Evolutionary conservation across 2,888 invertebrate species (phyloP), one percentile per base, ranked within the genome.

Genomic region (Cyrtodaria siliqua): DNA sequence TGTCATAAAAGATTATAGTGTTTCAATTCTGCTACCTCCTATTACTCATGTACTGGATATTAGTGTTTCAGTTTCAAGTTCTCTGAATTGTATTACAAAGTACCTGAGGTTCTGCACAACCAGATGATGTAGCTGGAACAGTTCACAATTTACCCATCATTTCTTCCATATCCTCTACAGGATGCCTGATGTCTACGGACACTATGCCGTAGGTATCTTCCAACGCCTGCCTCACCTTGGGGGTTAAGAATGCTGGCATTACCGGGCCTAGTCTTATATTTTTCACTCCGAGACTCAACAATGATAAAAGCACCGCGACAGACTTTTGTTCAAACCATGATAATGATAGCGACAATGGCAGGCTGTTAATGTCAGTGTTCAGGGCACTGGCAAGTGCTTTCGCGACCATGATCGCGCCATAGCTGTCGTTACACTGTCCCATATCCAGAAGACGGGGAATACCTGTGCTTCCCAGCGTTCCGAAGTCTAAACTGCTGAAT

Each of bases 311-410:
- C 1, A 88, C 88, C 18, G 87, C 87, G 4, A 87, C 86, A 6
- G 87, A 86, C 67, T 87, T 87, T 75, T 87, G 87, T 42, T 88
- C 88, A 68, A 87, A 87, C 87, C 88, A 88, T 0, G 85, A 83
- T 47, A 88, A 57, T 0, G 79, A 79, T 8, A 87, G 67, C 0
- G 87, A 86, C 23, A 88, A 56, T 3, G 88, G 88, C 14, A 88
- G 70, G 42, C 79, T 83, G 63, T 88, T 87, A 49, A 88, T 79
- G 62, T 88, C 88, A 2, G 87, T 86, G 42, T 83, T 61, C 38
- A 88, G 69, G 2, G 87, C 86, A 27, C 66, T 76, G 9, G 87
- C 87, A 9, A 88, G 76, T 1, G 82, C 79, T 59, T 84, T 79
- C 9, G 88, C 88, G 2, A 87, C 84, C 61, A 86, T 67, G 24